Evolutionary conservation across 2,888 invertebrate species (phyloP).

Genomic region (Vesta saturnalis): DNA sequence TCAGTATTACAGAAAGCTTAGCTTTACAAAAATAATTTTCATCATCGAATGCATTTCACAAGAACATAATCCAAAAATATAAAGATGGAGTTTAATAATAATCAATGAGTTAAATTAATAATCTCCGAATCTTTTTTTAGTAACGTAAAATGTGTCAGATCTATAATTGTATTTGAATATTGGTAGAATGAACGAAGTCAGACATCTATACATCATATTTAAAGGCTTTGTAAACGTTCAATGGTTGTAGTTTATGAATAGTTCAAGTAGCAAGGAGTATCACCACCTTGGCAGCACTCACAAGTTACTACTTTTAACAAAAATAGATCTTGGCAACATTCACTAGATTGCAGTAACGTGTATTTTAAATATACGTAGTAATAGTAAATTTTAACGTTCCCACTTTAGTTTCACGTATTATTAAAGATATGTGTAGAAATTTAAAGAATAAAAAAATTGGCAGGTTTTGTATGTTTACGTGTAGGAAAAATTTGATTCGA

Average conservation of each 20-base stretch:
- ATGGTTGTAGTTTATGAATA: constrained; percentile 9
- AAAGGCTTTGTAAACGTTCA: constrained; percentile 4
- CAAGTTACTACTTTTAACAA: constrained; percentile 6
- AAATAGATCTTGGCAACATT: neutral
- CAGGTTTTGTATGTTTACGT: neutral
- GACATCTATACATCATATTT: constrained; percentile 3
- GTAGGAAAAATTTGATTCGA: neutral
- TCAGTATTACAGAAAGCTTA: too few species aligned
- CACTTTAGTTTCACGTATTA: neutral
- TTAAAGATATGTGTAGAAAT: neutral
- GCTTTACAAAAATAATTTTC: too few species aligned
- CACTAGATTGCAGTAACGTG: constrained; percentile 10
- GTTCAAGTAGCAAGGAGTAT: neutral
- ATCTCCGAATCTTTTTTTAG: too few species aligned
- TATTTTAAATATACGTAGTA: constrained; percentile 1
- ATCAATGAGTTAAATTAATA: too few species aligned
- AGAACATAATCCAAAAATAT: too few species aligned
- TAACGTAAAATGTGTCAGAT: neutral
- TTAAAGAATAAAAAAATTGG: neutral
- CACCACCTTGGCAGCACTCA: constrained; percentile 11
- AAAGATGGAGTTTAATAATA: too few species aligned
- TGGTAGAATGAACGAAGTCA: neutral
- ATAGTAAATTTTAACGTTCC: neutral
- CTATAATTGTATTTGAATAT: neutral
- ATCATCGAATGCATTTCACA: too few species aligned